These are phyloP conservation scores for Poecilia picta DNA, from an alignment of 2,797 vertebrate genomes.

Conservation along the genomic window DNA sequence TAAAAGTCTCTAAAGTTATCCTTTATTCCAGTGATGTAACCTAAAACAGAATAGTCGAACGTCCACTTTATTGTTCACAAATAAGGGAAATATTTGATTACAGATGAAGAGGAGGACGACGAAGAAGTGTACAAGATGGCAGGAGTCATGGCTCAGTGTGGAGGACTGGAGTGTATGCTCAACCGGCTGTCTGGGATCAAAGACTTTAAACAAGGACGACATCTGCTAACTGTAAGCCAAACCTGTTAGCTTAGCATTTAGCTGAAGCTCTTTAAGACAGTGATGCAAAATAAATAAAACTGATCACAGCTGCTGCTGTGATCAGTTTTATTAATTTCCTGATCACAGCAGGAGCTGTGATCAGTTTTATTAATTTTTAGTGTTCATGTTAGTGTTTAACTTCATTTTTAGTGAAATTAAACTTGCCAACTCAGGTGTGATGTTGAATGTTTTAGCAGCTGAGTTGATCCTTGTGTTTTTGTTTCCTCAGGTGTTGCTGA, in stretches of 20 bases:
- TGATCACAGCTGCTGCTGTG: too few relatives aligned
- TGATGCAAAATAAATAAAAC: neutral
- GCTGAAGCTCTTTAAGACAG: neutral
- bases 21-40: neutral
- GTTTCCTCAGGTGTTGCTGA: conserved; percentile 89
- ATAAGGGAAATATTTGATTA: neutral
- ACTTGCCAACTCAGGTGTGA: neutral
- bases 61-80: neutral
- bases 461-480: neutral
- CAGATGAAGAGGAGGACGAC: conserved; percentile 98
- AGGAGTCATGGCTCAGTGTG: conserved; percentile 97
- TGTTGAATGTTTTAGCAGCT: neutral
- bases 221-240: conserved; percentile 92
- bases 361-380: too few relatives aligned
- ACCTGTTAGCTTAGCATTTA: neutral
- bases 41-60: neutral
- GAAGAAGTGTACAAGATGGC: conserved; percentile 99
- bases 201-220: conserved; percentile 98
- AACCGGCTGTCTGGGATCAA: conserved; percentile 95
- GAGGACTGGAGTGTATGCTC: conserved; percentile 97
- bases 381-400: too few relatives aligned
- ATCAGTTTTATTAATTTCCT: too few relatives aligned
- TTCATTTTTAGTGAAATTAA: neutral
- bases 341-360: neutral
- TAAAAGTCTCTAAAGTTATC: neutral